Conservation (phyloP, 2,113 vertebrate genomes). For the mouse (Mus musculus) region GRCm39 chr4:95525001-95525500, state of each 20-base stretch:
- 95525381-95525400: constrained; percentile 77
- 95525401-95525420: constrained; percentile 83
- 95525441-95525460: constrained; percentile 80
- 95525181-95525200: constrained; percentile 80
- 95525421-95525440: constrained; percentile 80
- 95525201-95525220: constrained; percentile 84
- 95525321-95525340: constrained; percentile 88
- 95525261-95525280: constrained; percentile 86
- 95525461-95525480: constrained; percentile 69
- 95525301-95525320: constrained; percentile 89
- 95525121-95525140: constrained; percentile 80
- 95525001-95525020: constrained; percentile 76
- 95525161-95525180: constrained; percentile 79
- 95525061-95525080: background rate
- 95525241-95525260: constrained; percentile 88
- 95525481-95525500: constrained; percentile 16
- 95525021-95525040: constrained; percentile 80
- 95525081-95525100: constrained; percentile 65
- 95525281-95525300: constrained; percentile 91
- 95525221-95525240: constrained; percentile 79
- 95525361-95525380: constrained; percentile 87
- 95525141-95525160: constrained; percentile 84
- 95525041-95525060: constrained; percentile 40
- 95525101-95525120: constrained; percentile 82
- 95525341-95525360: constrained; percentile 92